A percentile compares a stretch with the other conserved stretches of the same genome.
phyloP scores from a whole-genome alignment of 1,140 invertebrate species.

The Zaprionus tsacasi region DNA sequence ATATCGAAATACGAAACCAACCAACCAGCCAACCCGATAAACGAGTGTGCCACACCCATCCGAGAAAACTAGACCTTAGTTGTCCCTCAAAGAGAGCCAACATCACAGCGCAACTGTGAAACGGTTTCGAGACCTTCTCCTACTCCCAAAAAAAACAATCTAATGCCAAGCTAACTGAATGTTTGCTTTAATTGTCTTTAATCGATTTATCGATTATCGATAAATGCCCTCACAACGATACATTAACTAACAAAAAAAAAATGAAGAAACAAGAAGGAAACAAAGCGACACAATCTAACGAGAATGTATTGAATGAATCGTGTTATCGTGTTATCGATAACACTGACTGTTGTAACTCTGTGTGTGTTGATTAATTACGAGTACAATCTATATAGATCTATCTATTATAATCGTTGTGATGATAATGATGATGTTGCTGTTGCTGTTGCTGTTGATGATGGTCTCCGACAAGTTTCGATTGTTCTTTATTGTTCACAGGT shows the following conservation, averaged over 20 bases:
- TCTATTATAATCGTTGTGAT: conserved; percentile 44
- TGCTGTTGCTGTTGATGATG: conserved; percentile 72
- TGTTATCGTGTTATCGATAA: conserved; percentile 3
- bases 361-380: conserved; percentile 42
- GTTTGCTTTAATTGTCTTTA: conserved; percentile 51
- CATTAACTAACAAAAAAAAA: conserved; percentile 3
- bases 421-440: conserved; percentile 42
- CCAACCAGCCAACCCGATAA: background rate
- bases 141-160: conserved; percentile 7
- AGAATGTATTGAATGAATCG: conserved; percentile 12
- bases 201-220: conserved; percentile 19
- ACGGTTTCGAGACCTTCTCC: conserved; percentile 16
- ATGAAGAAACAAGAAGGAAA: background rate
- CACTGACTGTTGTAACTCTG: conserved; percentile 72
- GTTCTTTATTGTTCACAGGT: conserved; percentile 91
- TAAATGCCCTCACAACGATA: conserved; percentile 4
- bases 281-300: background rate
- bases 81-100: background rate
- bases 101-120: conserved; percentile 42
- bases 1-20: background rate
- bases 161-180: conserved; percentile 61
- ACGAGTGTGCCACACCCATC: conserved; percentile 10
- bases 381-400: conserved; percentile 10
- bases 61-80: background rate
- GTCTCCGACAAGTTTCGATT: conserved; percentile 84